phyloP scores from a whole-genome alignment of 1,140 invertebrate genomes.

The Battus philenor region DNA sequence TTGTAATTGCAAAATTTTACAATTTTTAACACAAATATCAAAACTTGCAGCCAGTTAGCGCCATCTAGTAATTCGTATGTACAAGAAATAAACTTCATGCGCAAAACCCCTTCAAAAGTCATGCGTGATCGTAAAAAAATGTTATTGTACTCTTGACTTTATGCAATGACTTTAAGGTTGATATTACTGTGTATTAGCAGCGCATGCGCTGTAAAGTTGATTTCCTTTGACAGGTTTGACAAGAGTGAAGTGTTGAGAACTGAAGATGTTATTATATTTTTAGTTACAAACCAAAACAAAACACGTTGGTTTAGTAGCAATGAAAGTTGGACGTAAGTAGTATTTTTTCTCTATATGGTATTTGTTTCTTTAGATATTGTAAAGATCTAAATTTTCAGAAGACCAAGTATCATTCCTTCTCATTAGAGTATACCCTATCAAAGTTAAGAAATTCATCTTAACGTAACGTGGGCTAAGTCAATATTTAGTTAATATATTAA shows the following conservation, averaged over 20 bases:
- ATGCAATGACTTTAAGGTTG: background rate
- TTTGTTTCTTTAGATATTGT: background rate
- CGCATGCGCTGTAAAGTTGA: constrained; percentile 58
- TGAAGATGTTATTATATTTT: constrained; percentile 22
- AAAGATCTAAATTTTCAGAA: constrained; percentile 1
- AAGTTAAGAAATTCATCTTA: no score
- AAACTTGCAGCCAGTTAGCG: no score
- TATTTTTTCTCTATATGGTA: constrained; percentile 5
- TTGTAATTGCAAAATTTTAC: no score
- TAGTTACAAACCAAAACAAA: constrained; percentile 25
- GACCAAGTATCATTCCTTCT: no score
- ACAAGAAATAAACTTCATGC: no score
- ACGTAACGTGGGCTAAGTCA: no score
- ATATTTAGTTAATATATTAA: no score
- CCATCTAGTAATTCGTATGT: constrained; percentile 1
- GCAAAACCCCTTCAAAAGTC: constrained; percentile 16
- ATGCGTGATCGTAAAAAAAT: constrained; percentile 24
- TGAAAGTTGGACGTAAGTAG: constrained; percentile 44
- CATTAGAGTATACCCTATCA: no score
- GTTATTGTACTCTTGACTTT: constrained; percentile 19
- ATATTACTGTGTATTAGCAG: constrained; percentile 20
- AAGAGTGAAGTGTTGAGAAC: constrained; percentile 23
- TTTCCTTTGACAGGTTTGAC: constrained; percentile 46
- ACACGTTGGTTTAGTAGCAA: constrained; percentile 30
- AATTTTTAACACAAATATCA: no score